These are phyloP conservation scores for Hapalemur alaotrensis DNA, from an alignment of 2,797 vertebrate species.

Conservation along the genomic window DNA sequence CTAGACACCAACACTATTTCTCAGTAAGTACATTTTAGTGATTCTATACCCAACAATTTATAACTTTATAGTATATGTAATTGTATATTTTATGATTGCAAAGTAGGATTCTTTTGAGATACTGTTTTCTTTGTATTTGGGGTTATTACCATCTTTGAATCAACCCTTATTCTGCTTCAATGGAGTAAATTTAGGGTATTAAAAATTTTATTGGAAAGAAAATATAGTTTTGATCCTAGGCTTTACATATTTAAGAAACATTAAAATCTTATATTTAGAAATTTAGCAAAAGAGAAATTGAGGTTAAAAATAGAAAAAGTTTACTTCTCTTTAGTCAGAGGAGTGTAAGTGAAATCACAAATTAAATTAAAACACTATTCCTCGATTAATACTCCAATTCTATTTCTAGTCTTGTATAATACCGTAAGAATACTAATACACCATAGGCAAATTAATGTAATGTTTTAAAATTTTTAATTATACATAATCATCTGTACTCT, in stretches of 20 bases:
- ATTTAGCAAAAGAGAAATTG: constrained; percentile 34
- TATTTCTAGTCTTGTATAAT: not conserved
- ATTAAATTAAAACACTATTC: not conserved
- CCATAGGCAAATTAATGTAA: constrained; percentile 10
- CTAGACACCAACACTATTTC: constrained; percentile 99
- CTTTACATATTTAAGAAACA: constrained; percentile 57
- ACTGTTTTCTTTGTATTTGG: constrained; percentile 29
- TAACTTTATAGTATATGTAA: not conserved
- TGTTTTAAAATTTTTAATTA: not conserved
- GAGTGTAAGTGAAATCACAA: not conserved
- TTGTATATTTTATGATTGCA: constrained; percentile 31
- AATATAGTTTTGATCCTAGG: not conserved
- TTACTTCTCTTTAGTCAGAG: not conserved
- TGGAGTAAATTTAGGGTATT: constrained; percentile 8
- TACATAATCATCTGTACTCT: not conserved
- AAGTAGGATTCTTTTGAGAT: constrained; percentile 10
- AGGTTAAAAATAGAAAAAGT: constrained; percentile 35
- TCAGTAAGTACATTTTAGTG: constrained; percentile 91
- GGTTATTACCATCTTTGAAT: constrained; percentile 33
- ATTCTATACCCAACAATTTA: not conserved
- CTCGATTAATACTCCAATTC: not conserved
- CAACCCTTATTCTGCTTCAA: not conserved
- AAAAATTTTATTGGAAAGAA: constrained; percentile 36
- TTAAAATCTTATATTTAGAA: constrained; percentile 32
- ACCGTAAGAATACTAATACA: not conserved